These are phyloP conservation scores for Empidonax alnorum DNA, from an alignment of 2,113 vertebrate species.

Conservation along the genomic window DNA sequence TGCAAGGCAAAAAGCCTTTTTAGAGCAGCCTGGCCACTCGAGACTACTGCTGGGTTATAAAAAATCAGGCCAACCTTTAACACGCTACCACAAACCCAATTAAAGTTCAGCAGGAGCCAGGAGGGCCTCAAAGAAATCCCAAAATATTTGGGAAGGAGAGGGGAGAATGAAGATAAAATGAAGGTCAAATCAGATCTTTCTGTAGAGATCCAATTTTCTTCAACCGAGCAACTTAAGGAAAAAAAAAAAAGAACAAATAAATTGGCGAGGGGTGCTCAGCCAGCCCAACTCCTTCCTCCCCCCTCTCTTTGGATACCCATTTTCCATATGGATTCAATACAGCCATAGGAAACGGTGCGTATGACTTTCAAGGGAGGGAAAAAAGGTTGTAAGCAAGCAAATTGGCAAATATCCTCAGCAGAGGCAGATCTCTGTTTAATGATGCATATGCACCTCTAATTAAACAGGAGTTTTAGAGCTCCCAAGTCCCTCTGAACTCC, in stretches of 20 bases:
- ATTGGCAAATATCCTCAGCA: neutral
- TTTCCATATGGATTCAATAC: slow-evolving; percentile 23
- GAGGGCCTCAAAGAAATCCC: slow-evolving; percentile 43
- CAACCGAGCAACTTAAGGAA: slow-evolving; percentile 23
- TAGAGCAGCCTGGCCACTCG: slow-evolving; percentile 39
- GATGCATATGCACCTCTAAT: slow-evolving; percentile 28
- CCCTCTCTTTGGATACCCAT: neutral
- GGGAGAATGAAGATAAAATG: slow-evolving; percentile 55
- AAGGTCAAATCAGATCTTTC: slow-evolving; percentile 61
- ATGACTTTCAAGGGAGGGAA: neutral
- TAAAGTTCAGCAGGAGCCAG: slow-evolving; percentile 52
- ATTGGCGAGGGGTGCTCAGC: neutral
- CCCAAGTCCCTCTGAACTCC: slow-evolving; percentile 3
- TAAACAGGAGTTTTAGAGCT: slow-evolving; percentile 31
- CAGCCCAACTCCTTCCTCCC: slow-evolving; percentile 37
- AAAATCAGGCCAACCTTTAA: slow-evolving; percentile 66
- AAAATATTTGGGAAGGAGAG: slow-evolving; percentile 46
- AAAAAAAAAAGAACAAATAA: neutral
- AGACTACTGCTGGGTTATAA: slow-evolving; percentile 49
- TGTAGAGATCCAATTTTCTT: slow-evolving; percentile 42
- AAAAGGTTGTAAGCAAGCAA: slow-evolving; percentile 30
- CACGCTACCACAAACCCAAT: slow-evolving; percentile 58
- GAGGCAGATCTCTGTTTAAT: slow-evolving; percentile 30
- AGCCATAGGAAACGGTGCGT: neutral
- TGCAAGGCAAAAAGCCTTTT: slow-evolving; percentile 55